Percentiles rank a stretch among this genome's conserved stretches.
Conservation (phyloP, 1,140 invertebrate genomes). For the Aphelinus atriplicis region DNA sequence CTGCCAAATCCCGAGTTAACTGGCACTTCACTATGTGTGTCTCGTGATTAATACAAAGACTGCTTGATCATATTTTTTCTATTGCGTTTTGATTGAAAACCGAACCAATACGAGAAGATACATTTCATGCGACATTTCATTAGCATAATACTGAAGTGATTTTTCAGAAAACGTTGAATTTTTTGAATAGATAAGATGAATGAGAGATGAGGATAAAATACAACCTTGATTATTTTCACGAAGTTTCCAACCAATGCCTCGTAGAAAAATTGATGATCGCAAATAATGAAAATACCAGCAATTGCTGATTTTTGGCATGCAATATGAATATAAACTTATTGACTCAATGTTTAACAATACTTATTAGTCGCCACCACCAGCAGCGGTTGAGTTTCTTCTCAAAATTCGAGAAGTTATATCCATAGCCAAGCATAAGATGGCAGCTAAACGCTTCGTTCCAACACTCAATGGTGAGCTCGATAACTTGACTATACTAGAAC, state of each 20-base stretch:
- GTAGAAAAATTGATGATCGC: neutral
- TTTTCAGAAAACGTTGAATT: no score
- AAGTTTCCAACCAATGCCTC: neutral
- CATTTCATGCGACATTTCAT: no score
- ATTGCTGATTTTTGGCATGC: no score
- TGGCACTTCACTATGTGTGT: no score
- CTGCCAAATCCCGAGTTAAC: no score
- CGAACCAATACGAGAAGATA: no score
- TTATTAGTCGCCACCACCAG: slow-evolving; percentile 82
- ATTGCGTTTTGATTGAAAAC: no score
- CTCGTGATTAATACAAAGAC: no score
- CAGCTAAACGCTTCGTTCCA: slow-evolving; percentile 81
- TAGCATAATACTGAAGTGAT: no score
- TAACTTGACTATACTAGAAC: no score
- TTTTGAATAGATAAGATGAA: no score
- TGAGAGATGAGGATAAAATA: neutral
- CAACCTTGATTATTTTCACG: neutral
- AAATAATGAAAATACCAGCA: neutral
- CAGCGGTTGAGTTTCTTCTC: slow-evolving; percentile 84
- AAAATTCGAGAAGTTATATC: slow-evolving; percentile 90
- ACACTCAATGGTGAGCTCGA: slow-evolving; percentile 69
- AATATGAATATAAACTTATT: neutral
- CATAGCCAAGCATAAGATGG: slow-evolving; percentile 88
- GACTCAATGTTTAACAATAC: neutral
- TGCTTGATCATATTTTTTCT: no score